phyloP scores from a whole-genome alignment of 2,113 vertebrate species.

The Seriola aureovittata region DNA sequence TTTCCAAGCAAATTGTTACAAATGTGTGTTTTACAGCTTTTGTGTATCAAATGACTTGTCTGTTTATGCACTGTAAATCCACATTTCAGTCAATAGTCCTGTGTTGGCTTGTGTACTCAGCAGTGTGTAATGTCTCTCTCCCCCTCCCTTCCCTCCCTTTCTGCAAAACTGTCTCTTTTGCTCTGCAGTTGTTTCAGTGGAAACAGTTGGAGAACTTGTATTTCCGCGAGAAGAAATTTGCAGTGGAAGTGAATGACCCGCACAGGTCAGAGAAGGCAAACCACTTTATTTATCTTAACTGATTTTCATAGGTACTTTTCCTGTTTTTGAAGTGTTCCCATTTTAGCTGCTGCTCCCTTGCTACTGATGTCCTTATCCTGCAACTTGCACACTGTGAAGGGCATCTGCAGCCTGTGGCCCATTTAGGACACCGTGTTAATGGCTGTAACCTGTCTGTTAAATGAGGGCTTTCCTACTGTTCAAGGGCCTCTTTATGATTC shows the following conservation, averaged over 20 bases:
- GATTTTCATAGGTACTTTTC: slow-evolving; percentile 20
- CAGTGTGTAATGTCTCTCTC: slow-evolving; percentile 26
- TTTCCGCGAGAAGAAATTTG: slow-evolving; percentile 99
- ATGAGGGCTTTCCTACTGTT: slow-evolving; percentile 51
- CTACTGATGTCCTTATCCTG: slow-evolving; percentile 46
- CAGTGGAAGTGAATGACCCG: slow-evolving; percentile 96
- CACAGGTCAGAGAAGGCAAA: slow-evolving; percentile 88
- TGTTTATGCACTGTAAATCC: slow-evolving; percentile 26
- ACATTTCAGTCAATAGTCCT: slow-evolving; percentile 28
- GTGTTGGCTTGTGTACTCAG: slow-evolving; percentile 45
- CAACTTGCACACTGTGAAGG: slow-evolving; percentile 52
- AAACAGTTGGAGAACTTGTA: slow-evolving; percentile 98
- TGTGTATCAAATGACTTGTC: slow-evolving; percentile 19
- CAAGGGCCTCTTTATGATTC: slow-evolving; percentile 35
- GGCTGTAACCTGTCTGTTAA: slow-evolving; percentile 55
- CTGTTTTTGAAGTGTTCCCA: slow-evolving; percentile 40
- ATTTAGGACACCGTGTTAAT: slow-evolving; percentile 53
- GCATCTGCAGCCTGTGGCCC: slow-evolving; percentile 34
- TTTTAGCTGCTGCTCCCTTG: slow-evolving; percentile 43
- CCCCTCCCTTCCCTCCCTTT: not conserved
- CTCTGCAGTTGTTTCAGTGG: slow-evolving; percentile 94
- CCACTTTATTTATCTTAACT: slow-evolving; percentile 8
- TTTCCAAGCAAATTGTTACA: slow-evolving; percentile 19
- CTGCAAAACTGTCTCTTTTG: slow-evolving; percentile 32
- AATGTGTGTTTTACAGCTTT: slow-evolving; percentile 44